Evolutionary conservation across 2,888 invertebrate genomes (phyloP).

Genomic region (Calephelis perditalis): DNA sequence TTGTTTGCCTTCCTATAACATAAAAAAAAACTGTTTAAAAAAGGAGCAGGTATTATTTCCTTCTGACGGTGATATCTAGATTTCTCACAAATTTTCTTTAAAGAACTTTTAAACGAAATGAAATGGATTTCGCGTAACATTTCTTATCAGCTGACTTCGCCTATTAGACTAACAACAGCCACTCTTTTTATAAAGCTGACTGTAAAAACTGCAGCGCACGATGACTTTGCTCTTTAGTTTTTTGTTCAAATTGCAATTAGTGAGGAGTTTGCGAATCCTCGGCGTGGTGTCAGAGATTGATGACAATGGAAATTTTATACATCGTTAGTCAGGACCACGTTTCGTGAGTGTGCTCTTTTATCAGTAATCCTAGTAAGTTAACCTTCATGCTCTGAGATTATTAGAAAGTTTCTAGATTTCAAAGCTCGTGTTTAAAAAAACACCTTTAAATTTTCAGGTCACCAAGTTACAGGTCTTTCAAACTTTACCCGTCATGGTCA

Average conservation of each 20-base stretch:
- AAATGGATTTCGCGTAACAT: conserved; percentile 19
- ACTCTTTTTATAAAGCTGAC: conserved; percentile 55
- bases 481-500: no score
- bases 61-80: no score
- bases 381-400: conserved; percentile 27
- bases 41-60: no score
- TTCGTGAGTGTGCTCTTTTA: conserved; percentile 70
- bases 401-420: not conserved
- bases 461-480: no score
- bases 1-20: no score
- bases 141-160: conserved; percentile 31
- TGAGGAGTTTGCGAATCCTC: conserved; percentile 75
- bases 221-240: conserved; percentile 73
- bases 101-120: conserved; percentile 16
- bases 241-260: conserved; percentile 77
- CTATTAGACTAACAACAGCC: conserved; percentile 37
- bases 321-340: conserved; percentile 73
- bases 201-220: conserved; percentile 64
- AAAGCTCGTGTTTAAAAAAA: no score
- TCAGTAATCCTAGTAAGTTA: conserved; percentile 62
- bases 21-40: no score
- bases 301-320: conserved; percentile 78
- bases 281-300: conserved; percentile 75
- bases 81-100: no score
- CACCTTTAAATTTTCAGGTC: conserved; percentile 1